These are phyloP conservation scores for Lithobates sylvaticus DNA, from an alignment of 2,797 vertebrate species.

Conservation along the genomic window DNA sequence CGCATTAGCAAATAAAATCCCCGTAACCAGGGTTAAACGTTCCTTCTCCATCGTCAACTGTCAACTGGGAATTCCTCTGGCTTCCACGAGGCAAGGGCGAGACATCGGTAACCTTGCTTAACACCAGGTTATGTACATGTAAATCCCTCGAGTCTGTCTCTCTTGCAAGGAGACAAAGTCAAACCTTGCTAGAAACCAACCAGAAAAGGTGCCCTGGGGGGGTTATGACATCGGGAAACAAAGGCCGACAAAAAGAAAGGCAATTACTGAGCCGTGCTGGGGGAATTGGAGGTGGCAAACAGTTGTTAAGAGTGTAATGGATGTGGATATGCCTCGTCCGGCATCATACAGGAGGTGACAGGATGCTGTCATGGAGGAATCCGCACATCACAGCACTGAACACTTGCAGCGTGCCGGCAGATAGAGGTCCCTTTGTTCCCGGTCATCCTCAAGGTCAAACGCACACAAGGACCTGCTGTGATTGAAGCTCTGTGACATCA, in stretches of 20 bases:
- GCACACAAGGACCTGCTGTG: slow-evolving; percentile 1
- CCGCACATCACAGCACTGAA: slow-evolving; percentile 40
- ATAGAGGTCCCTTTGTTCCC: slow-evolving; percentile 20
- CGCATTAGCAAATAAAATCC: background rate
- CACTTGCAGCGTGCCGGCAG: background rate
- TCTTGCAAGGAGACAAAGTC: slow-evolving; percentile 20
- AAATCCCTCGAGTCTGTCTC: slow-evolving; percentile 16
- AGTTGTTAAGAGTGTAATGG: slow-evolving; percentile 25
- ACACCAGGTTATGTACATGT: slow-evolving; percentile 10
- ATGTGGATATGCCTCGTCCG: background rate
- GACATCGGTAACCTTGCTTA: slow-evolving; percentile 18
- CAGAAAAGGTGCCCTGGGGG: slow-evolving; percentile 46
- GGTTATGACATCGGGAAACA: slow-evolving; percentile 45
- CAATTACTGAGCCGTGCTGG: slow-evolving; percentile 11
- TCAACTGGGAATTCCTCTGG: slow-evolving; percentile 6
- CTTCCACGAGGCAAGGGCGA: slow-evolving; percentile 5
- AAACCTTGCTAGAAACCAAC: slow-evolving; percentile 35
- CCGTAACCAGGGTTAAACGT: background rate
- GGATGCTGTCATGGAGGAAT: slow-evolving; percentile 43
- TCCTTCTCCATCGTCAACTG: background rate
- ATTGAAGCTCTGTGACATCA: slow-evolving; percentile 39
- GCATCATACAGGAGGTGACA: slow-evolving; percentile 11
- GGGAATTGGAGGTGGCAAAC: slow-evolving; percentile 32
- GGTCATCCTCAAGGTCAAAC: slow-evolving; percentile 42
- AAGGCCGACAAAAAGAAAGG: slow-evolving; percentile 30